phyloP scores from a whole-genome alignment of 2,888 invertebrate genomes.

The Drosophila antonietae region DNA sequence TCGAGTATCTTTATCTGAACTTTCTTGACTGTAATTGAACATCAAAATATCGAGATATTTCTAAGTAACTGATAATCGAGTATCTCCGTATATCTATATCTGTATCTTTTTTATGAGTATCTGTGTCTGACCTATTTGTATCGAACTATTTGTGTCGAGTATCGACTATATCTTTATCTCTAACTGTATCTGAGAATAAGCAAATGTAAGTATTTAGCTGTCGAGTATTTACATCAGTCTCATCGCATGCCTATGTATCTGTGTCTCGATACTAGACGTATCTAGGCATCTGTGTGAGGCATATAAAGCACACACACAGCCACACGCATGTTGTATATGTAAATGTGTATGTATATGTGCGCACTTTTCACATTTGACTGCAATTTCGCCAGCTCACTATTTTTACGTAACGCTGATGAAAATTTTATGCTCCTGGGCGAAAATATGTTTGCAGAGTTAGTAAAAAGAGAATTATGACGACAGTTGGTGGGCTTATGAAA shows the following conservation, averaged over 20 bases:
- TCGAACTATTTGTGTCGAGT: neutral
- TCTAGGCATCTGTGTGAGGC: constrained; percentile 13
- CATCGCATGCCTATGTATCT: neutral
- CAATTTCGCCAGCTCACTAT: constrained; percentile 54
- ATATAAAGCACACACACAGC: neutral
- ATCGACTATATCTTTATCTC: neutral
- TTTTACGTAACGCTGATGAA: constrained; percentile 73
- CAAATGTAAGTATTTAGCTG: neutral
- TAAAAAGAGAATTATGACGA: neutral
- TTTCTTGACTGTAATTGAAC: too few relatives aligned
- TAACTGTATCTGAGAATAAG: neutral
- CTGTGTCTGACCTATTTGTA: neutral
- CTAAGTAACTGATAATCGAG: neutral
- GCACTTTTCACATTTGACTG: constrained; percentile 58
- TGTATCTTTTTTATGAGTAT: neutral
- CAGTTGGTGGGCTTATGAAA: neutral
- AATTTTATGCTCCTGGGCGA: constrained; percentile 53
- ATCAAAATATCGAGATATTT: neutral
- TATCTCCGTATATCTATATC: neutral
- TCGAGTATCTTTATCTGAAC: too few relatives aligned
- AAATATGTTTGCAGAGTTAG: constrained; percentile 17
- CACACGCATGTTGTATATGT: neutral
- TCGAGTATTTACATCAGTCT: neutral
- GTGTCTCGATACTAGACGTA: neutral
- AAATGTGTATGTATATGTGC: constrained; percentile 4